Base-by-base conservation (phyloP, 2,888 invertebrate genomes). In the Minunthozetes semirufus region DNA sequence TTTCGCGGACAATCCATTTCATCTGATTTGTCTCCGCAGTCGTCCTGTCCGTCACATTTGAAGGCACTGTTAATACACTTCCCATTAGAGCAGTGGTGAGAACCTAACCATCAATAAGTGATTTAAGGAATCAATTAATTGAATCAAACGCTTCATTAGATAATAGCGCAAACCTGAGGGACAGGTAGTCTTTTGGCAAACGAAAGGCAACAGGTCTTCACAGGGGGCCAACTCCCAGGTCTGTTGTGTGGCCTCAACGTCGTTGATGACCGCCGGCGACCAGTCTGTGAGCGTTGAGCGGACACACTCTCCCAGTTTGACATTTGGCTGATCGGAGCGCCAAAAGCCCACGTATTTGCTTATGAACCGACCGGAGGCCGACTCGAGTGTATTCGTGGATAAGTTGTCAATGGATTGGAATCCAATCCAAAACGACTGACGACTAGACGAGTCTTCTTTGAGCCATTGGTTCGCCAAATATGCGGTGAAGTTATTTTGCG, bases 221-320 rank as follows among this genome's bases (percentile, higher is more conserved):
- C 97, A 97, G 42, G 94, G 94, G 74, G 93, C 92, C 77, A 97
- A 86, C 82, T 92, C 90, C 97, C 97, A 97, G 76, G 93, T 93
- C 84, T 94, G 94, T 77, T 86, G 87, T 76, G 89, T 88, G 79
- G 19, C 5, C 6, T 61, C 38, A 25, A 48, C 19, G 22, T 56
- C 27, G 22, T n/a, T 68, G 42, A n/a, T 27, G 56, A 27, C 72
- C 8, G 25, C 25, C 22, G 46, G 22, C 13, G 75, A 72, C 70
- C 76, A 73, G 48, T 89, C 88, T 72, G 78, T 77, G 74, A 81
- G 78, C 75, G 80, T 79, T 59, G 82, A 81, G 72, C 81, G 91
- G 11, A 95, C 94, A 84, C 96, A 96, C 85, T 94, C 92, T 71
- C 96, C 96, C 33, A 89, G 88, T 80, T 87, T 87, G 19, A 93